Evolutionary conservation across 2,888 invertebrate species (phyloP), one percentile per base, ranked within the genome.

Genomic region (Dione juno): DNA sequence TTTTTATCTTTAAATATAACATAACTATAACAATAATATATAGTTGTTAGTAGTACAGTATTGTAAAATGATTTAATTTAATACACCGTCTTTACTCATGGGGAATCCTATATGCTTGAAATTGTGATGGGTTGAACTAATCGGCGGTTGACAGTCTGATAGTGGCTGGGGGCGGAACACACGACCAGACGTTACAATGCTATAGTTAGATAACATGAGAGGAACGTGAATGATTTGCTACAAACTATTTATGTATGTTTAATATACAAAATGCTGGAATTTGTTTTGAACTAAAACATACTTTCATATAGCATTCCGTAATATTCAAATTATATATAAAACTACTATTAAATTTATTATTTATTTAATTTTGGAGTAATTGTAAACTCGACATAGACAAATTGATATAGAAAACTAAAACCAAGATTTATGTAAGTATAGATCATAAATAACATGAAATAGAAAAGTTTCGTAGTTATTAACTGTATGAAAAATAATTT

Each of bases 121-220:
- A 54, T 66, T 50, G 53, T 53, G 69, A 59, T 67, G 71, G 71
- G 71, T 71, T 52, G 67, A 68, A 74, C 79, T 80, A 81, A 80
- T 79, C 79, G 80, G 74, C 77, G 74, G 74, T 72, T 77, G 80
- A 78, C 79, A 76, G 76, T 77, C 75, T 76, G 75, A 77, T 76
- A 75, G 76, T 74, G 71, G 70, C 72, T 72, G 74, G 72, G 76
- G 80, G 76, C 76, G 72, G 72, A 75, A 72, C 73, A 66, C 43
- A 19, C 53, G 66, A 59, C 67, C 69, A 72, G 59, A 69, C 63
- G 19, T 43, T 59, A 68, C 45, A 64, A 35, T 61, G 61, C 63
- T 63, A 69, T 69, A 63, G 53, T 45, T 68, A 37, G 45, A 69
- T 69, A 54, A 64, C 52, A 54, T 37, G 11, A 50, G 35, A 50